These are phyloP conservation scores for Platalea minor DNA, from an alignment of 2,797 vertebrate genomes.

Conservation along the genomic window DNA sequence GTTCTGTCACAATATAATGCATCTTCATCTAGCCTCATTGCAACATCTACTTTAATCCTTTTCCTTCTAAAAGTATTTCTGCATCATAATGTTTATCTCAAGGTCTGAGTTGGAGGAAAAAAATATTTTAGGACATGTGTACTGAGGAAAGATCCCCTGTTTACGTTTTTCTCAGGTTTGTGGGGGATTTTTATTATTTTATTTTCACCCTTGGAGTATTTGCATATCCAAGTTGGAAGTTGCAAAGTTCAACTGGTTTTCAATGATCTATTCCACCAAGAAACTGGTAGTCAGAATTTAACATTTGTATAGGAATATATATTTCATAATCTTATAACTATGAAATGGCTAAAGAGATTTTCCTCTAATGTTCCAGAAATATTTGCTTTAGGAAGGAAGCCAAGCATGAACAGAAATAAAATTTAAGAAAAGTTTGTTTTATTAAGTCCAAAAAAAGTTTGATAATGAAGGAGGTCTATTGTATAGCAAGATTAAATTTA, in stretches of 20 bases:
- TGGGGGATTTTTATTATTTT: neutral
- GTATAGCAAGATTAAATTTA: constrained; percentile 5
- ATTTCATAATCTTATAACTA: neutral
- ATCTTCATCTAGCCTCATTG: neutral
- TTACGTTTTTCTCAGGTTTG: neutral
- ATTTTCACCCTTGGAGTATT: neutral
- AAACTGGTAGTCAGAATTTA: neutral
- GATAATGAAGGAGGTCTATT: neutral
- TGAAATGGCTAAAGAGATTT: neutral
- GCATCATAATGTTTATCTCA: neutral
- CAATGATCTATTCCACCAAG: neutral
- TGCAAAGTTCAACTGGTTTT: neutral
- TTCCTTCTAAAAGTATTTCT: neutral
- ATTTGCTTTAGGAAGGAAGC: neutral
- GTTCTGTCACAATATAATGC: neutral
- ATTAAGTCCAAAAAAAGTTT: neutral
- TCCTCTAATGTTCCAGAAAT: neutral
- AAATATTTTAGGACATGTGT: neutral
- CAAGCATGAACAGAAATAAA: neutral
- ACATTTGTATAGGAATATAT: neutral
- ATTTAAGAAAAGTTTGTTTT: neutral
- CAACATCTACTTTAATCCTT: neutral
- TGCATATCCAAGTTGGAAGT: neutral
- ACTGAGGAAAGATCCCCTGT: neutral
- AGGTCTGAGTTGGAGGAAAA: neutral